phyloP scores from a whole-genome alignment of 1,140 invertebrate species.

The Diabrotica virgifera region DNA sequence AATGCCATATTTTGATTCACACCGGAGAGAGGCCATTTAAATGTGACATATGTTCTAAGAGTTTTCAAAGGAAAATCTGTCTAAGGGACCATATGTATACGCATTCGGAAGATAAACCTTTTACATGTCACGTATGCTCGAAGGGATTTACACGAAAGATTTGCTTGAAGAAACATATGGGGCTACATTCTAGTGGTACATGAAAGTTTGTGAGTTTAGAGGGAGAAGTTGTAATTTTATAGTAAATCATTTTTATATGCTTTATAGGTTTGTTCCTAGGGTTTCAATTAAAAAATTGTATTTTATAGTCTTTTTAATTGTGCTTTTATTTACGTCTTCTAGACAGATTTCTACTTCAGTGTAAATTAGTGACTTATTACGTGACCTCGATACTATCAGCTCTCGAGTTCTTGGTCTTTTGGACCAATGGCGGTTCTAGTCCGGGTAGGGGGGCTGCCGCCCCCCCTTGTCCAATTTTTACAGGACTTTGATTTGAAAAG shows the following conservation, averaged over 20 bases:
- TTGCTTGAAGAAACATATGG: neutral
- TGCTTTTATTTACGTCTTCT: too few relatives aligned
- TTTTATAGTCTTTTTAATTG: too few relatives aligned
- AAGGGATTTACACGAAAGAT: neutral
- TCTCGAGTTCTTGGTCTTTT: too few relatives aligned
- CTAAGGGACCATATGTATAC: neutral
- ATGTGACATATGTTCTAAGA: neutral
- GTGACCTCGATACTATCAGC: too few relatives aligned
- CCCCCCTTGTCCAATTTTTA: too few relatives aligned
- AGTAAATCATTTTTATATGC: neutral
- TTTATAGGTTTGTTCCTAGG: too few relatives aligned
- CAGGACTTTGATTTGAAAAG: too few relatives aligned
- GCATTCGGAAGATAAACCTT: constrained; percentile 4
- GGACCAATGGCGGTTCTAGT: too few relatives aligned
- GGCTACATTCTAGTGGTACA: neutral
- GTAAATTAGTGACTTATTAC: too few relatives aligned
- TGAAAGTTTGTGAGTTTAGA: neutral
- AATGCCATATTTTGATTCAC: neutral
- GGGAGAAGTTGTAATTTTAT: neutral
- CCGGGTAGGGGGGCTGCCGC: too few relatives aligned
- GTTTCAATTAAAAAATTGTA: too few relatives aligned
- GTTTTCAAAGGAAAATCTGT: neutral
- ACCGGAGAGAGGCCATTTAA: neutral
- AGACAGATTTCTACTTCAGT: too few relatives aligned
- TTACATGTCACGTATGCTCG: neutral